Evolutionary conservation across 2,797 vertebrate genomes (phyloP).

Genomic region (Microctenopoma lineatum): DNA sequence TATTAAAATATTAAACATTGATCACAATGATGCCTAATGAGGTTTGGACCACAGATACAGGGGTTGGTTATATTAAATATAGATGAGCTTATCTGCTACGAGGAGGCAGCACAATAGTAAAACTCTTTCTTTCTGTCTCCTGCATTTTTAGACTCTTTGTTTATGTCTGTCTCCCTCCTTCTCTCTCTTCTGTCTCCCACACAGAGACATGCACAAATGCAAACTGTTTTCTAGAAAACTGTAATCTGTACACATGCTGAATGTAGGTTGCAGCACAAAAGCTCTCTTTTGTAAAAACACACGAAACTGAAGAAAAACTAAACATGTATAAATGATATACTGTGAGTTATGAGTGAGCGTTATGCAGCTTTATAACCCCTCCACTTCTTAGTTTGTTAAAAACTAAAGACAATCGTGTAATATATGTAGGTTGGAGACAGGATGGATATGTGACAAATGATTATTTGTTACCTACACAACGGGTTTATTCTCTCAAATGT

Average conservation of each 20-base stretch:
- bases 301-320: too few relatives aligned
- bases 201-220: neutral
- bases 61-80: constrained; percentile 43
- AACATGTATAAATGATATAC: too few relatives aligned
- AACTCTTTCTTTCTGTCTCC: neutral
- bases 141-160: constrained; percentile 2
- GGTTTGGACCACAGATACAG: constrained; percentile 42
- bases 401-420: too few relatives aligned
- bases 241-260: neutral
- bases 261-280: neutral
- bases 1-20: constrained; percentile 61
- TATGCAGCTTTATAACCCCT: too few relatives aligned
- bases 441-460: constrained; percentile 74
- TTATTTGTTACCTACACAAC: constrained; percentile 66
- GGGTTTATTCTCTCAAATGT: constrained; percentile 77
- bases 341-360: too few relatives aligned
- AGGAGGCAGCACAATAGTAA: constrained; percentile 8
- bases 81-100: constrained; percentile 43
- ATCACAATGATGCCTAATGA: constrained; percentile 60
- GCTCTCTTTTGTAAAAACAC: too few relatives aligned
- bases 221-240: neutral
- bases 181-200: neutral
- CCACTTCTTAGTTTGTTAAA: too few relatives aligned
- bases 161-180: neutral
- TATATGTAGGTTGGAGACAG: neutral